Base-by-base conservation (phyloP, 2,113 vertebrate species). In the Cryptotis parvus region DNA sequence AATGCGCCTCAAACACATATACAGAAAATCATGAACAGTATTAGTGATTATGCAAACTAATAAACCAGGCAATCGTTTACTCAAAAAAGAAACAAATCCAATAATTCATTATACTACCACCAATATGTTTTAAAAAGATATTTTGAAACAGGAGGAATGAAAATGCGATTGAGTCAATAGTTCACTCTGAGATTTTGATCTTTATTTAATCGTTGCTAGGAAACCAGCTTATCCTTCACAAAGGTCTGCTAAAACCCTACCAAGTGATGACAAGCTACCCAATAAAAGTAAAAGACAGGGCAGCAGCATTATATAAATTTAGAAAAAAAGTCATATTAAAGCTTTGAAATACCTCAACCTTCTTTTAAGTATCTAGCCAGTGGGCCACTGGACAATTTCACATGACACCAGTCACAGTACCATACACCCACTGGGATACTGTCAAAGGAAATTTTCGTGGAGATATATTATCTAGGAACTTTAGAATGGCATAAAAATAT, bases 161-260 rank as follows among this genome's bases (percentile, higher is more conserved):
- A 92, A 89, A 3, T 55, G 75, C 88, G 20, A 78, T 80, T 88
- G 58, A 77, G 63, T 84, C 61, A 39, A 41, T 55, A 63, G 72
- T 43, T 90, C 41, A 89, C 58, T 74, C 37, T 4, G 27, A 73
- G 78, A 81, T 77, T 91, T 26, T 55, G 10, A 94, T 31, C 37
- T 43, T 20, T 81, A 92, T 12, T 87, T 80, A 81, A 87, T 12
- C 10, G 55, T 88, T 94, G 43, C 74, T 90, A 86, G 41, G 90
- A 95, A 92, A 95, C 45, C 75, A 93, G 68, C 18, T 63, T 24
- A 91, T 92, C 65, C 35, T 83, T 89, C 76, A 82, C 69, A 55
- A 88, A 73, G 9, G 35, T 73, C 18, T 90, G 49, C n/a, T 68
- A 16, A 94, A 91, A 29, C 6, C 37, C n/a, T 43, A 90, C 29